A percentile compares a stretch with the other conserved stretches of the same genome.
phyloP scores from a whole-genome alignment of 2,113 vertebrate species.

The Elachura formosa region DNA sequence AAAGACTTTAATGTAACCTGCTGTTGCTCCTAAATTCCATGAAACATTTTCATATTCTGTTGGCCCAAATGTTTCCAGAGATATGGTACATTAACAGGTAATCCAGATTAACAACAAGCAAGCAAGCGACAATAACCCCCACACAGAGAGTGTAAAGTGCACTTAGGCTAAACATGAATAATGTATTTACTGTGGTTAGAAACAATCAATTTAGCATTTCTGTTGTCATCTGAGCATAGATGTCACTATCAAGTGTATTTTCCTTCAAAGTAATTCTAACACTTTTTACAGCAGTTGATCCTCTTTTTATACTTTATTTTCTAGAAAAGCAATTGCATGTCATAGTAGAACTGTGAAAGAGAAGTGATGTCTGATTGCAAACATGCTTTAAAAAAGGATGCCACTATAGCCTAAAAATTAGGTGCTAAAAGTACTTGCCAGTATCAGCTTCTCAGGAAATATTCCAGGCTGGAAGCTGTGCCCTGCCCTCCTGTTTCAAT shows the following conservation, averaged over 20 bases:
- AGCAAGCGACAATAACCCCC: fast-evolving
- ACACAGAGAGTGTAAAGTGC: fast-evolving
- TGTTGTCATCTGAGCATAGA: neutral
- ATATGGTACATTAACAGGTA: neutral
- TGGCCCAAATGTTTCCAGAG: neutral
- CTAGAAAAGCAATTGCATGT: neutral
- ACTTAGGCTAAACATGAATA: neutral
- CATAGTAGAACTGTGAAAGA: neutral
- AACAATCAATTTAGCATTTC: neutral
- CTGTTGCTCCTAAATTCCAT: neutral
- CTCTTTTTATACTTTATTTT: neutral
- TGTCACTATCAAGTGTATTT: neutral
- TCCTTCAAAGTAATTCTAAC: neutral
- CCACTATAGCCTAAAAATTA: neutral
- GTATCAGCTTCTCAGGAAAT: neutral
- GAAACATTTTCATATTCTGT: neutral
- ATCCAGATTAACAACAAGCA: neutral
- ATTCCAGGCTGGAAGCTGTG: neutral
- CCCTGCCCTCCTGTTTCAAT: neutral
- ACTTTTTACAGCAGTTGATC: neutral
- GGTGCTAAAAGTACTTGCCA: neutral
- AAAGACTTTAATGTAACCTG: neutral
- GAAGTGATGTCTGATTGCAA: neutral
- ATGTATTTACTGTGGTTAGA: neutral
- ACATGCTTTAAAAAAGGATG: neutral